A percentile compares a stretch with the other conserved stretches of the same genome.
Conservation (phyloP, 1,140 invertebrate genomes). For the Nebria ingens region DNA sequence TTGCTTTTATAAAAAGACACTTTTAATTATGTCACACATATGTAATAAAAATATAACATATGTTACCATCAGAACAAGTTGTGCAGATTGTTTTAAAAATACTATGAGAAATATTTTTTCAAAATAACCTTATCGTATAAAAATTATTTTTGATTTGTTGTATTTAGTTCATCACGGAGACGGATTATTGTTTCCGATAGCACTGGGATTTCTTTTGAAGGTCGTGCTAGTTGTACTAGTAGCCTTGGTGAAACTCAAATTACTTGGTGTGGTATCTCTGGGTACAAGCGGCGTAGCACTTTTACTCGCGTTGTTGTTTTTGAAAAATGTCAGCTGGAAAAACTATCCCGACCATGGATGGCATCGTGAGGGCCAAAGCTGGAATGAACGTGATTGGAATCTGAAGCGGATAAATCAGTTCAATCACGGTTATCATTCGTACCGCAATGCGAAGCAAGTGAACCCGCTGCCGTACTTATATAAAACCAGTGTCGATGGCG, state of each 20-base stretch:
- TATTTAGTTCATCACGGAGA: neutral
- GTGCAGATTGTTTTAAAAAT: no score
- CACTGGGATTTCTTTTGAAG: constrained; percentile 31
- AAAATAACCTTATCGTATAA: neutral
- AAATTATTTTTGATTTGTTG: neutral
- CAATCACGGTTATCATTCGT: neutral
- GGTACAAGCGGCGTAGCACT: constrained; percentile 14
- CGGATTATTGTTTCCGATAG: constrained; percentile 26
- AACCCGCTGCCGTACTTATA: neutral
- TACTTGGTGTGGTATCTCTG: constrained; percentile 28
- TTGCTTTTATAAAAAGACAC: no score
- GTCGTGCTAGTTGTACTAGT: constrained; percentile 29
- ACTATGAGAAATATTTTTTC: neutral
- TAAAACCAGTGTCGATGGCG: neutral
- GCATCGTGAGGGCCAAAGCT: neutral
- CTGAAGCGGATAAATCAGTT: neutral
- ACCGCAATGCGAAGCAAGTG: neutral
- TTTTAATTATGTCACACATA: no score
- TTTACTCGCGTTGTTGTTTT: neutral
- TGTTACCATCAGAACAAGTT: no score
- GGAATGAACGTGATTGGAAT: neutral
- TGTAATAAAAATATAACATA: no score
- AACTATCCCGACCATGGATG: neutral
- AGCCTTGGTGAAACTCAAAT: constrained; percentile 26
- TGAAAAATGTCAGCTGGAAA: neutral